Evolutionary conservation across 2,113 vertebrate genomes (phyloP).

Genomic region (Hypanus sabinus): DNA sequence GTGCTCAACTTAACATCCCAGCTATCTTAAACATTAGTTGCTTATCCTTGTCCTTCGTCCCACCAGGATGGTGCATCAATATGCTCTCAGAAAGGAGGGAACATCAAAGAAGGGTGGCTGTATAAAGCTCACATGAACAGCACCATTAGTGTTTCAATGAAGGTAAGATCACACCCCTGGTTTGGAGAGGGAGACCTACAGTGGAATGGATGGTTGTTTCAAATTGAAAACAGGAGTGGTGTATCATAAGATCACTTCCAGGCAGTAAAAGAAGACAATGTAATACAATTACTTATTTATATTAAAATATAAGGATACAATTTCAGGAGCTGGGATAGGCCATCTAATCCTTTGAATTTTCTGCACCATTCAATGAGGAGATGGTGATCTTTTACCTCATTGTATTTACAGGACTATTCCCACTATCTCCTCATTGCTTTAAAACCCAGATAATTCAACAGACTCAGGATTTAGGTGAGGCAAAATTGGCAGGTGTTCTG

Average conservation of each 20-base stretch:
- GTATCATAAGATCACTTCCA: background rate
- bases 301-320: too few relatives aligned
- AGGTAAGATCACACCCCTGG: constrained; percentile 62
- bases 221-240: background rate
- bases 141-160: constrained; percentile 94
- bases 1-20: background rate
- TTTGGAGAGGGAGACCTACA: background rate
- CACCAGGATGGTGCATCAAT: constrained; percentile 77
- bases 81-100: constrained; percentile 87
- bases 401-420: too few relatives aligned
- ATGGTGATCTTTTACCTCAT: too few relatives aligned
- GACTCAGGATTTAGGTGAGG: too few relatives aligned
- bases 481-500: too few relatives aligned
- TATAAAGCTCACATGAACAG: constrained; percentile 94
- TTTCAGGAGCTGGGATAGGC: too few relatives aligned
- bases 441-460: too few relatives aligned
- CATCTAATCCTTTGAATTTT: too few relatives aligned
- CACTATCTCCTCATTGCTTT: too few relatives aligned
- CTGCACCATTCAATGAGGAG: too few relatives aligned
- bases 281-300: too few relatives aligned
- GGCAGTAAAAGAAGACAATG: too few relatives aligned
- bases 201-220: background rate
- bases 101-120: constrained; percentile 95
- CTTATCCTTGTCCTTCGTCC: constrained; percentile 37
- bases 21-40: background rate